Conservation (phyloP, 2,888 invertebrate species). For the Scaptomyza caliginosa region DNA sequence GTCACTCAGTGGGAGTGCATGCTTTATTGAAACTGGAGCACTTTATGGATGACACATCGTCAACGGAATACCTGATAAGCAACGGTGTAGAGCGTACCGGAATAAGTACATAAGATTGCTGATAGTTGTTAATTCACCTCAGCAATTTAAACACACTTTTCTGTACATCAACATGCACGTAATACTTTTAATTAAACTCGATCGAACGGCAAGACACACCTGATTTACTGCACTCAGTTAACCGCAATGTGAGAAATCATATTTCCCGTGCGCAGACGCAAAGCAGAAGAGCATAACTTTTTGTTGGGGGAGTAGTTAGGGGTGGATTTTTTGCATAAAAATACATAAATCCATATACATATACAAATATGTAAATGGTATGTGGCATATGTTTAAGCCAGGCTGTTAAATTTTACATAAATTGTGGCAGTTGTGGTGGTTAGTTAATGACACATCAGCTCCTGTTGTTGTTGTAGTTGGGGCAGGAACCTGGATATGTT, state of each 20-base stretch:
- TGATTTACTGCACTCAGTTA: background rate
- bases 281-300: slow-evolving; percentile 13
- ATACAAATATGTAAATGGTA: slow-evolving; percentile 5
- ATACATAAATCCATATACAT: slow-evolving; percentile 2
- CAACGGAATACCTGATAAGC: slow-evolving; percentile 29
- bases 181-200: background rate
- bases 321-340: slow-evolving; percentile 15
- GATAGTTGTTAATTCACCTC: background rate
- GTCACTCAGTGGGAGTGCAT: slow-evolving; percentile 23
- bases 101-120: background rate
- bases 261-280: slow-evolving; percentile 55
- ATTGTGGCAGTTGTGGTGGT: slow-evolving; percentile 15
- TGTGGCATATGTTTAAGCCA: slow-evolving; percentile 8
- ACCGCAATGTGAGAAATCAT: slow-evolving; percentile 7
- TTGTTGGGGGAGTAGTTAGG: slow-evolving; percentile 19
- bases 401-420: slow-evolving; percentile 35
- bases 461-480: background rate
- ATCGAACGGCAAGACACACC: slow-evolving; percentile 22
- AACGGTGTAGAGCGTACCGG: background rate
- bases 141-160: background rate
- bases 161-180: no score
- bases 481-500: background rate
- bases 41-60: slow-evolving; percentile 38
- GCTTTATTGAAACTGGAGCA: slow-evolving; percentile 33
- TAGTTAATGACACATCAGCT: background rate